Evolutionary conservation across 2,888 invertebrate species (phyloP).

Genomic region (Agapostemon virescens): DNA sequence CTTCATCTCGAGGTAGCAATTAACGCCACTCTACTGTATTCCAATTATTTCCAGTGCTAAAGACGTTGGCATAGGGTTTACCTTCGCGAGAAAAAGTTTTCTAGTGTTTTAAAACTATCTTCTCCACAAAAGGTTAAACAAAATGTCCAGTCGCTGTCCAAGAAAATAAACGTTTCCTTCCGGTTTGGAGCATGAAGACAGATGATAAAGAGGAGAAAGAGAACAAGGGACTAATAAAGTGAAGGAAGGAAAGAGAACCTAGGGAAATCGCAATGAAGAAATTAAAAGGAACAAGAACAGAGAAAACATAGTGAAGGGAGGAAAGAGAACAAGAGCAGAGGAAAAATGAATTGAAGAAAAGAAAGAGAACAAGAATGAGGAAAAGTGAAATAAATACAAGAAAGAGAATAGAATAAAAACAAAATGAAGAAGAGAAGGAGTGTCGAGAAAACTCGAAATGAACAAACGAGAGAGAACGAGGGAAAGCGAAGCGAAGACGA

Average conservation of each 20-base stretch:
- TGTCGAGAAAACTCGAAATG: neutral
- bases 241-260: no score
- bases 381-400: fast-evolving
- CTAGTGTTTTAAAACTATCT: no score
- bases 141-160: neutral
- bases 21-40: no score
- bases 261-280: no score
- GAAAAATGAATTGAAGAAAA: fast-evolving
- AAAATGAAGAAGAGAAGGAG: no score
- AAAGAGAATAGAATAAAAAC: neutral
- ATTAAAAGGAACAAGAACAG: neutral
- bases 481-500: neutral
- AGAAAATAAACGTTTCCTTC: neutral
- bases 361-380: neutral
- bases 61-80: no score
- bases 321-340: neutral
- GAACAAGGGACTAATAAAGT: no score
- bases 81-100: no score
- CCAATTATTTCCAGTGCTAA: no score
- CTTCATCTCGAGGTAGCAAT: no score
- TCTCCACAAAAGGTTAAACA: neutral
- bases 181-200: neutral
- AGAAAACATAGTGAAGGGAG: neutral
- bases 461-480: neutral
- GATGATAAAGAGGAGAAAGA: neutral